Base-by-base conservation (phyloP, 2,888 invertebrate species). In the Agrotis clavis region DNA sequence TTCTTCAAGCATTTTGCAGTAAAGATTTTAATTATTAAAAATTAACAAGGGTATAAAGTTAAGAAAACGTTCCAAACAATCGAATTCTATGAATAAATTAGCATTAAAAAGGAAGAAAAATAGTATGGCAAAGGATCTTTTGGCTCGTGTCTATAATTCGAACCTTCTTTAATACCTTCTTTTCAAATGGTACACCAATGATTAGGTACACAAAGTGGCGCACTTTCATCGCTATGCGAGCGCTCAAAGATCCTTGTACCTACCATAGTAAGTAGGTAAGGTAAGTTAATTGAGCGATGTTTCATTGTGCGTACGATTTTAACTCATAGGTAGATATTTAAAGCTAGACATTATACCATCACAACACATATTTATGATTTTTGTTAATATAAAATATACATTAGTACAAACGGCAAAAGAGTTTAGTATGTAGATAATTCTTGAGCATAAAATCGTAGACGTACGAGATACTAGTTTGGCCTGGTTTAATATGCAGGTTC, bases 351-450 rank as follows among this genome's bases (percentile, higher is more conserved):
- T 87, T 85, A 80, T 86, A 88, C 87, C 85, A 91, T 94, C 94
- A 94, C 93, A 93, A 94, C 92, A 92, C 91, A 89, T 87, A 92
- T 89, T 88, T 88, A 87, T 86, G 83, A 35, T 57, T 73, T 77
- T 71, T 57, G 53, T 78, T 59, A 68, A 56, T 81, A 71, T 63
- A 73, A 66, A 68, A 73, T 67, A 82, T 67, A 74, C 18, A 16
- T 70, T 41, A 50, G 47, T 56, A 74, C 51, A 56, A 51, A 45
- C n/a, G 48, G 57, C 74, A 74, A 74, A 79, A 78, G 69, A 69
- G 79, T 9, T 74, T 62, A 54, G 56, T 61, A 59, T 25, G 14
- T 25, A 25, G 21, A 45, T 50, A 67, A 61, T 59, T n/a, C 16
- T n/a, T 59, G 25, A 60, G 4, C 35, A 51, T 11, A 51, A n/a